phyloP scores from a whole-genome alignment of 1,140 invertebrate species.

The Leptinotarsa texana region DNA sequence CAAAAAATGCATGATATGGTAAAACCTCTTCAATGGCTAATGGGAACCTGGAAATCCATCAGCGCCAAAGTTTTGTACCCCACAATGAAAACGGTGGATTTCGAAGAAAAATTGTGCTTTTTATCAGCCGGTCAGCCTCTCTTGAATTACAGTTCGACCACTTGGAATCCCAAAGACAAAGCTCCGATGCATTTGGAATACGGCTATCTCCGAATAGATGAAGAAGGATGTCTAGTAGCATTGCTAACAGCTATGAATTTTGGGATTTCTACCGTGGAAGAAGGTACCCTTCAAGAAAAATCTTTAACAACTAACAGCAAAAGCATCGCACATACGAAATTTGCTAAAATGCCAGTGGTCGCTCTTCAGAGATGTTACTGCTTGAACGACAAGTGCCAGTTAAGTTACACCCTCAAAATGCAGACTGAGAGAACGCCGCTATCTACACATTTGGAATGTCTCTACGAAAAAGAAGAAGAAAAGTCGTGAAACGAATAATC shows the following conservation, averaged over 20 bases:
- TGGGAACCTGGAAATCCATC: slow-evolving; percentile 65
- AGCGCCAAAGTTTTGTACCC: slow-evolving; percentile 62
- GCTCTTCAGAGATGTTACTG: slow-evolving; percentile 31
- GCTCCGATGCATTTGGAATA: slow-evolving; percentile 68
- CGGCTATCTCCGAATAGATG: slow-evolving; percentile 67
- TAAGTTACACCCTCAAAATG: slow-evolving; percentile 34
- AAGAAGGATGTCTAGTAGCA: slow-evolving; percentile 61
- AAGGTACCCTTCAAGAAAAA: slow-evolving; percentile 55
- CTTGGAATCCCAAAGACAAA: slow-evolving; percentile 61
- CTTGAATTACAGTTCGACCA: slow-evolving; percentile 62
- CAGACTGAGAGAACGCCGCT: slow-evolving; percentile 37
- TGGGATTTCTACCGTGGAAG: slow-evolving; percentile 63
- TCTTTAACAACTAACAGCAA: background rate
- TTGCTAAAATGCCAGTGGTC: slow-evolving; percentile 30
- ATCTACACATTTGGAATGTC: slow-evolving; percentile 22
- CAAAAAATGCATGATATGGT: slow-evolving; percentile 26
- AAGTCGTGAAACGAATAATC: too few species aligned
- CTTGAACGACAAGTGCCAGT: slow-evolving; percentile 33
- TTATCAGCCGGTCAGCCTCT: slow-evolving; percentile 66
- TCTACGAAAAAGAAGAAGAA: slow-evolving; percentile 32
- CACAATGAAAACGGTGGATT: slow-evolving; percentile 64
- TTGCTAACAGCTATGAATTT: slow-evolving; percentile 67
- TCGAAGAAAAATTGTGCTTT: slow-evolving; percentile 66
- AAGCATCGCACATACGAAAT: slow-evolving; percentile 28
- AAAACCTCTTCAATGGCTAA: slow-evolving; percentile 51